phyloP scores from a whole-genome alignment of 2,888 invertebrate genomes.

The Nomada ruficornis region DNA sequence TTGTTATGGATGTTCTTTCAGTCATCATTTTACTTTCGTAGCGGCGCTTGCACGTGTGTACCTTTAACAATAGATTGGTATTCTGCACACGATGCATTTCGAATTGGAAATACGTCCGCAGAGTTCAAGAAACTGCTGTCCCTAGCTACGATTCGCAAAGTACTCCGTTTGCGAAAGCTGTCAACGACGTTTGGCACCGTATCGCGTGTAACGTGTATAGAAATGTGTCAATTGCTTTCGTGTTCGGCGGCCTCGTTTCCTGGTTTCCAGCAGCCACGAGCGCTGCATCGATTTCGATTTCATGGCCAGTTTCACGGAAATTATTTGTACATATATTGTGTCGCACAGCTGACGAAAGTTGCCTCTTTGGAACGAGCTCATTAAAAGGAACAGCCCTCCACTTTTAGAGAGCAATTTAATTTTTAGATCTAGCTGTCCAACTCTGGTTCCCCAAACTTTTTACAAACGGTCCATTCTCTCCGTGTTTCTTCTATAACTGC shows the following conservation, averaged over 20 bases:
- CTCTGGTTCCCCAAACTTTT: slow-evolving; percentile 1
- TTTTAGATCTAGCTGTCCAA: background rate
- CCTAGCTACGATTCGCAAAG: slow-evolving; percentile 32
- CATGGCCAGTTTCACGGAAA: slow-evolving; percentile 68
- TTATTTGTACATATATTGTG: slow-evolving; percentile 48
- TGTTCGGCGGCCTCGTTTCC: slow-evolving; percentile 65
- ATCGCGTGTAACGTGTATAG: slow-evolving; percentile 19
- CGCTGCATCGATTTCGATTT: slow-evolving; percentile 70
- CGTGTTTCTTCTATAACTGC: background rate
- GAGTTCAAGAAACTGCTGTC: slow-evolving; percentile 49
- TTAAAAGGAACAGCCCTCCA: background rate
- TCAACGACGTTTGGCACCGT: slow-evolving; percentile 51
- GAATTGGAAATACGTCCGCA: slow-evolving; percentile 30
- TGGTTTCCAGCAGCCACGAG: slow-evolving; percentile 50
- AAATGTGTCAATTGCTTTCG: slow-evolving; percentile 70
- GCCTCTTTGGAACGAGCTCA: slow-evolving; percentile 29
- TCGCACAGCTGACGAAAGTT: slow-evolving; percentile 40
- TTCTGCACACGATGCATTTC: background rate
- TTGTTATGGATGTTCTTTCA: background rate
- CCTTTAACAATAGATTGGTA: background rate
- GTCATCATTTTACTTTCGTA: background rate
- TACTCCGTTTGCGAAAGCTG: slow-evolving; percentile 45
- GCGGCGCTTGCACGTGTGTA: background rate
- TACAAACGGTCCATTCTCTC: background rate
- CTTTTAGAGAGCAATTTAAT: slow-evolving; percentile 1